Percentiles rank a stretch among this genome's conserved stretches.
These are phyloP conservation scores for Troides helena DNA, from an alignment of 2,888 invertebrate genomes.

Conservation along the genomic window DNA sequence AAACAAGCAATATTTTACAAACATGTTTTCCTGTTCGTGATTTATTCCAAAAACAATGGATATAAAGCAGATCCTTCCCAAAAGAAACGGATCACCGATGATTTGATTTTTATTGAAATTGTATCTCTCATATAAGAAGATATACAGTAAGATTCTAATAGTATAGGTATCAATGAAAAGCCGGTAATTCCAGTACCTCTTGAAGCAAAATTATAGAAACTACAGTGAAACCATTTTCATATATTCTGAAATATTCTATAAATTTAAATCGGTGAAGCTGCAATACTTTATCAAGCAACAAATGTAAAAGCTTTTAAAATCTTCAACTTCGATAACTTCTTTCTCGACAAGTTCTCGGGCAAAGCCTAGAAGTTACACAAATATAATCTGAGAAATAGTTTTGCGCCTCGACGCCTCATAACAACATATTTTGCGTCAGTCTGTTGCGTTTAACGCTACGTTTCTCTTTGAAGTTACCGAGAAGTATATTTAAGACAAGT, in stretches of 20 bases:
- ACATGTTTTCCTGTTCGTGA: constrained; percentile 51
- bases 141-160: neutral
- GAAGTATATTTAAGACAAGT: constrained; percentile 44
- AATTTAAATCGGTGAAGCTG: constrained; percentile 16
- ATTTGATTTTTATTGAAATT: constrained; percentile 32
- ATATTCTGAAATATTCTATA: constrained; percentile 23
- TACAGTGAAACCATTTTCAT: neutral
- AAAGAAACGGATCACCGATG: constrained; percentile 28
- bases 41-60: constrained; percentile 52
- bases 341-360: constrained; percentile 50
- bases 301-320: constrained; percentile 57
- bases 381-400: constrained; percentile 59
- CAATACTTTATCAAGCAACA: constrained; percentile 40
- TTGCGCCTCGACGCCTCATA: constrained; percentile 50
- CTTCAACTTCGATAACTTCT: constrained; percentile 53
- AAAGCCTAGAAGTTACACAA: constrained; percentile 57
- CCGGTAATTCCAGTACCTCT: neutral
- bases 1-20: constrained; percentile 37
- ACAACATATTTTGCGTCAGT: constrained; percentile 53
- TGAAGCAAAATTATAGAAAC: neutral
- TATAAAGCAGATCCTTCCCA: constrained; percentile 39
- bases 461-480: constrained; percentile 39
- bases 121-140: constrained; percentile 5
- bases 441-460: constrained; percentile 44
- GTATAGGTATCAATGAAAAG: neutral